phyloP scores from a whole-genome alignment of 2,797 vertebrate species.

The Chaenodraco wilsoni region DNA sequence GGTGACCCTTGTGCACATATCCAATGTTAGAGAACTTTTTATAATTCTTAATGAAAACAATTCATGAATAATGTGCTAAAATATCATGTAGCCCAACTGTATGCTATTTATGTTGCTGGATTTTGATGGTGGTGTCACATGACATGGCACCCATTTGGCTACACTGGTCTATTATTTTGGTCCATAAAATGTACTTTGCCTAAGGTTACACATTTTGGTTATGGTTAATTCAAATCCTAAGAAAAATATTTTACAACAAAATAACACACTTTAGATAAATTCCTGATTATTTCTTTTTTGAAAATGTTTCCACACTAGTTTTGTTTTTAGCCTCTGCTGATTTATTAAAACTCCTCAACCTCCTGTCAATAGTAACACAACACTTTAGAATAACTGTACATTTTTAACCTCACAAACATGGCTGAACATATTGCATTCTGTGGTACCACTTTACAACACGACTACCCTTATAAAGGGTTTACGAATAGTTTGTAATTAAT shows the following conservation, averaged over 20 bases:
- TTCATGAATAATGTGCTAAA: not conserved
- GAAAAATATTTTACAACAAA: not conserved
- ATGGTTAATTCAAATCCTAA: not conserved
- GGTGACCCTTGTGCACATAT: not conserved
- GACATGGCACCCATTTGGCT: not conserved
- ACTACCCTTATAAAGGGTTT: too few species aligned
- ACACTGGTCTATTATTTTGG: not conserved
- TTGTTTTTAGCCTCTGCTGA: not conserved
- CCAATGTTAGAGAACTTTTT: slow-evolving; percentile 4
- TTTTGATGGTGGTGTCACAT: not conserved
- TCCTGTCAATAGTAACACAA: not conserved
- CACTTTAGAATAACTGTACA: not conserved
- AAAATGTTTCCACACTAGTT: not conserved
- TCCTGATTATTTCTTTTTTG: not conserved
- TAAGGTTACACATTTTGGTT: not conserved
- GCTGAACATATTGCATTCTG: not conserved
- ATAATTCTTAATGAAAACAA: slow-evolving; percentile 11
- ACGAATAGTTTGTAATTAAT: too few species aligned
- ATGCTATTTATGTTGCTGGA: not conserved
- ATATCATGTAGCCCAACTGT: not conserved
- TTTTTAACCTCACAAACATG: not conserved
- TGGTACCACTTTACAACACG: too few species aligned
- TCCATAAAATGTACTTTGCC: not conserved
- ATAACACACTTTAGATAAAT: not conserved
- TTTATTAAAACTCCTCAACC: not conserved